These are phyloP conservation scores for Paguma larvata DNA, from an alignment of 2,797 vertebrate genomes.

Conservation along the genomic window DNA sequence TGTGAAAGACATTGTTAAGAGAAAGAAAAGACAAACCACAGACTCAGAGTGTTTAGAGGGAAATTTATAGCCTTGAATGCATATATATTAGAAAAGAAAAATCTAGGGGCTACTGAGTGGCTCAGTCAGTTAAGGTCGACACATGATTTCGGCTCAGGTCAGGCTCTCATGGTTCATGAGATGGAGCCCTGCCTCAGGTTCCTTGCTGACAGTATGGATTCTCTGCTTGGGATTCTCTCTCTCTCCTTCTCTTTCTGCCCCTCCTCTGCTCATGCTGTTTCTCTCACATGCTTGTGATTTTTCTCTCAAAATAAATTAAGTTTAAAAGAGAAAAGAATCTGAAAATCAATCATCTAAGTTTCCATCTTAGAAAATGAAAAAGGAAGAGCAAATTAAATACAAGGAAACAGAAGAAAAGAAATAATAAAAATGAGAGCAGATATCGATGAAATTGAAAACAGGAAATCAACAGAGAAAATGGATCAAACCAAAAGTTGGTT, in stretches of 20 bases:
- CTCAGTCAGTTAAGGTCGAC: too few relatives aligned
- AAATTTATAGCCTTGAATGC: neutral
- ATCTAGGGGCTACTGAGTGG: neutral
- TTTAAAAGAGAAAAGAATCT: neutral
- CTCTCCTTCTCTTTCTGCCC: too few relatives aligned
- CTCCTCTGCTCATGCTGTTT: too few relatives aligned
- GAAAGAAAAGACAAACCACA: neutral
- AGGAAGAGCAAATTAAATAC: neutral
- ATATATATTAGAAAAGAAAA: neutral
- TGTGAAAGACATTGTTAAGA: neutral
- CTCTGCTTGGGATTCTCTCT: too few relatives aligned
- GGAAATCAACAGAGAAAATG: neutral
- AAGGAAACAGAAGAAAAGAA: neutral
- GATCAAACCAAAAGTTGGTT: neutral
- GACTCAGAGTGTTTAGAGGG: neutral
- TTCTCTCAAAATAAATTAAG: too few relatives aligned
- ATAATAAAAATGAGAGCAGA: neutral
- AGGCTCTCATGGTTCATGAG: too few relatives aligned
- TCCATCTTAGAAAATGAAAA: neutral
- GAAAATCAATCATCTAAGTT: neutral
- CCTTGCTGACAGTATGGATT: too few relatives aligned
- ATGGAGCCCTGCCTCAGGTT: too few relatives aligned
- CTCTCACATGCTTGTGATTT: too few relatives aligned
- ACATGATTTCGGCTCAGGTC: too few relatives aligned
- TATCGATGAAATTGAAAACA: neutral